phyloP scores from a whole-genome alignment of 35 echinoderm and acorn worm genomes.

The Strongylocentrotus purpuratus region DNA sequence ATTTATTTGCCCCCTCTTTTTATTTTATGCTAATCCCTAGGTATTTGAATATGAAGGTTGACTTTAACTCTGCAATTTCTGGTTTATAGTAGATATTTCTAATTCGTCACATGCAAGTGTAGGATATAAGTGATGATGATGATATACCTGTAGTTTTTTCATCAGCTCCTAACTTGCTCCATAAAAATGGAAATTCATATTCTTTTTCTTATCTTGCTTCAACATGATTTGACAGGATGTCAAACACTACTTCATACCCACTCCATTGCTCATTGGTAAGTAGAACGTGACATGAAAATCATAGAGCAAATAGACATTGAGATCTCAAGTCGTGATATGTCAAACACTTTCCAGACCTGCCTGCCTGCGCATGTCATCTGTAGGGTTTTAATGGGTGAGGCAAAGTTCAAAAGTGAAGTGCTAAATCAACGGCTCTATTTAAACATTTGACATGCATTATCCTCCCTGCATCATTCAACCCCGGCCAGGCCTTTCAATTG shows the following conservation, averaged over 20 bases:
- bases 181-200: not conserved
- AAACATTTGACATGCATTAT: constrained; percentile 13
- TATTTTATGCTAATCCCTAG: not conserved
- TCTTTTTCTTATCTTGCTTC: not conserved
- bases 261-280: not conserved
- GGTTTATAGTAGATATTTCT: not conserved
- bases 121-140: not conserved
- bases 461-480: not conserved
- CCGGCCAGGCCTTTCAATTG: not conserved
- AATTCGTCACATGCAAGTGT: not conserved
- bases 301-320: not conserved
- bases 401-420: constrained; percentile 17
- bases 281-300: not conserved
- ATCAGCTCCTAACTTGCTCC: not conserved
- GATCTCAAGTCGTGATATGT: not conserved
- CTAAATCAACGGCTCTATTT: constrained; percentile 4
- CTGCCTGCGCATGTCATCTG: not conserved
- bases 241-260: not conserved
- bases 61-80: not conserved
- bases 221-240: not conserved
- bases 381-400: not conserved
- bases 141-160: not conserved
- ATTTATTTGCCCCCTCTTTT: not conserved
- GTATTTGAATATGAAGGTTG: not conserved
- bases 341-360: not conserved